Base-by-base conservation (phyloP, 2,113 vertebrate genomes). In the Oxygymnocypris stewartii region DNA sequence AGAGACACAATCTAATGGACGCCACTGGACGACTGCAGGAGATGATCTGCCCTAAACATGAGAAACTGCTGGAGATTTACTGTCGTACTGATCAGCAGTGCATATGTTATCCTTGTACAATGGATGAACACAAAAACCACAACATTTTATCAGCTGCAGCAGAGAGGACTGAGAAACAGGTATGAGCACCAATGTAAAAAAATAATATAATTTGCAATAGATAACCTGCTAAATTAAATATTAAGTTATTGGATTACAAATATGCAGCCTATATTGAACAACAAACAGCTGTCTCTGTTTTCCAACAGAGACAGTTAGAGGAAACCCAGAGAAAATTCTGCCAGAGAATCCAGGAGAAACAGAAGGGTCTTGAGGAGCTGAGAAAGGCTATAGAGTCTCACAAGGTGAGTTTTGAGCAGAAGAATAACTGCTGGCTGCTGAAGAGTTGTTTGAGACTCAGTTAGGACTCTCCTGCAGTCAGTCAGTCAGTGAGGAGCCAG, bases 31-130 rank as follows among this genome's bases (percentile, higher is more conserved):
- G 31, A 79, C 77, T 79, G 10, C 77, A 79, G 77, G 28, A 79
- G 31, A 79, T 79, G 77, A 79, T 59, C 77, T 79, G 77, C 77
- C 5, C 51, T 79, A 31, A 40, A n/a, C 77, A 79, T 59, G 77
- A 59, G 0, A 79, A 79, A 79, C 77, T 59, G 0, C 31, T 79
- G 4, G 77, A 79, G 77, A 12, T 79, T 13, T 79, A 7, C 18
- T 79, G 77, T 59, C 18, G 31, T 13, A 40, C 4, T 8, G 51
- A 79, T 20, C 28, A 79, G 9, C 0, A 11, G 0, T 57, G 77
- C n/a, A 59, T 79, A 35, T 79, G 77, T 13, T 57, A 23, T 3
- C 4, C 4, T 4, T 79, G 77, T 57, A 3, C 8, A 0, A 7
- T 57, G 49, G 31, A 23, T 35, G 49, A 4, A 0, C 77, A 79